Percentiles rank a stretch among this genome's conserved stretches.
These are phyloP conservation scores for Drosophila bocqueti DNA, from an alignment of 1,140 invertebrate genomes.

Conservation along the genomic window DNA sequence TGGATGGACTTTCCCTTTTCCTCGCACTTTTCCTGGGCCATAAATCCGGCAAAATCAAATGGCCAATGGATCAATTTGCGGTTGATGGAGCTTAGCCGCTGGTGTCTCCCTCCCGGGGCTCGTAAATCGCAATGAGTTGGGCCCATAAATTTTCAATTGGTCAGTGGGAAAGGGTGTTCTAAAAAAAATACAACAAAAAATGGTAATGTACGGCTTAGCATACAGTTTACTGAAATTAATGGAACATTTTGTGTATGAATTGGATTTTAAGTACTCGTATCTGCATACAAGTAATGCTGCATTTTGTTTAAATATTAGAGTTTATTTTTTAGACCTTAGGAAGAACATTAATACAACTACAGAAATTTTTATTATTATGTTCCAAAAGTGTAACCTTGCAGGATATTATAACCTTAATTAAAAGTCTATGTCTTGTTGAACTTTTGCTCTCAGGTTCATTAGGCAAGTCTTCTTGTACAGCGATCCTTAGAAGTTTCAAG, in stretches of 20 bases:
- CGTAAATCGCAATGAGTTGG: conserved; percentile 77
- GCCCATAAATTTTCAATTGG: conserved; percentile 80
- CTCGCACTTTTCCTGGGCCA: conserved; percentile 40
- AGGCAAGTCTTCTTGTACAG: neutral
- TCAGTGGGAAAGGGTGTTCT: conserved; percentile 12
- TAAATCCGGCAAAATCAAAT: conserved; percentile 81
- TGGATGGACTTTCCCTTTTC: conserved; percentile 25
- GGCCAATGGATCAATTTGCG: conserved; percentile 80
- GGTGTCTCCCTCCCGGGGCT: conserved; percentile 65
- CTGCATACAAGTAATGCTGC: too few species aligned
- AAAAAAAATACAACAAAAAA: neutral
- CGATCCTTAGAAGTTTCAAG: too few species aligned
- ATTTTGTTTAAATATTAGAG: too few species aligned
- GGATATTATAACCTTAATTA: too few species aligned
- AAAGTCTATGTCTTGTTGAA: too few species aligned
- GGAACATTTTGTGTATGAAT: neutral
- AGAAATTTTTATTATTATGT: too few species aligned
- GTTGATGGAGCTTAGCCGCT: conserved; percentile 68
- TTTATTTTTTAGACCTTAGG: too few species aligned
- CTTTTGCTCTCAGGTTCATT: too few species aligned
- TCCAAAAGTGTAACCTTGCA: too few species aligned
- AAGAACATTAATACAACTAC: too few species aligned
- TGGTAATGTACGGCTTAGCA: neutral
- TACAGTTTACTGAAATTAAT: neutral
- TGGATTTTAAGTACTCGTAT: neutral